These are phyloP conservation scores for Torymus auratus DNA, from an alignment of 2,888 invertebrate species.

Conservation along the genomic window DNA sequence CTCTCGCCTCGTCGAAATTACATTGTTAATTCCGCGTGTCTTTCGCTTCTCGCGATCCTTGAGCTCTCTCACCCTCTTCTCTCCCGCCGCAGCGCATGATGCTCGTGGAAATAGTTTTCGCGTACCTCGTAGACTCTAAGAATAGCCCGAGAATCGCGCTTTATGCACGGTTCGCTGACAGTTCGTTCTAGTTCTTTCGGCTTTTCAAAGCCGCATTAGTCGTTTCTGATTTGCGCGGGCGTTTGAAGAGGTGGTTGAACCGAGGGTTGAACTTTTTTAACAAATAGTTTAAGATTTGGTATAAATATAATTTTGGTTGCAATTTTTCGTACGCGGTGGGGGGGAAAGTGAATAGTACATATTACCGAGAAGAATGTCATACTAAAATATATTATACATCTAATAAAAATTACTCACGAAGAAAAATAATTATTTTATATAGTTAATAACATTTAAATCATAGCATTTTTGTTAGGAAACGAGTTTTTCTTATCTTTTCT, in stretches of 20 bases:
- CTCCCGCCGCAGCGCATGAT: neutral
- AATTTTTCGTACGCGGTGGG: no score
- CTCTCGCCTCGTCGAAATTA: constrained; percentile 1
- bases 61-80: neutral
- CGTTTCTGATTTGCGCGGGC: no score
- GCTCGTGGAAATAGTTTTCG: constrained; percentile 17
- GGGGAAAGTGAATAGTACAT: no score
- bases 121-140: constrained; percentile 5
- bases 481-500: no score
- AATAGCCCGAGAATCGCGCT: constrained; percentile 15
- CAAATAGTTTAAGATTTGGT: no score
- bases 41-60: neutral
- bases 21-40: constrained; percentile 3
- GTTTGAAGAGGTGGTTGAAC: neutral
- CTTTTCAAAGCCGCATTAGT: neutral
- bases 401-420: no score
- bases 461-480: no score
- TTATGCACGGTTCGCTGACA: neutral
- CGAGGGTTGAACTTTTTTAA: neutral
- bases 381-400: no score
- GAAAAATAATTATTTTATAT: no score
- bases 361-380: no score
- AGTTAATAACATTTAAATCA: no score
- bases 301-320: no score
- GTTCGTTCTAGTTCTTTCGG: constrained; percentile 11